Evolutionary conservation across 2,888 invertebrate species (phyloP).

Genomic region (Torymus auratus): DNA sequence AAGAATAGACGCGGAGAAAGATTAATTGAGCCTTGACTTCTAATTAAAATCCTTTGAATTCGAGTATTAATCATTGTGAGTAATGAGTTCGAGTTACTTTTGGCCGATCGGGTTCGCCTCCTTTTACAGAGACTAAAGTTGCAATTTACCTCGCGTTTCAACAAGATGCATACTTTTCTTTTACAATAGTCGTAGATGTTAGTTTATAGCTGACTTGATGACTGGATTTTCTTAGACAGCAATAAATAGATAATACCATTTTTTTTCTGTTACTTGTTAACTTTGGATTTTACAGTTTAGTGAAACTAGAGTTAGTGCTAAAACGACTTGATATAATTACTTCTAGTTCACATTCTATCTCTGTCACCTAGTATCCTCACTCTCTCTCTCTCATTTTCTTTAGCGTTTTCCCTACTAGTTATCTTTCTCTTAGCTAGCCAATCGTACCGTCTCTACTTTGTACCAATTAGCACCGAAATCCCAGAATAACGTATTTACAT

Average conservation of each 20-base stretch:
- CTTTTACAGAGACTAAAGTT: conserved; percentile 14
- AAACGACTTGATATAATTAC: conserved; percentile 32
- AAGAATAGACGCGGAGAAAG: no score
- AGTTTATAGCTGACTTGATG: conserved; percentile 40
- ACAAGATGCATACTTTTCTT: conserved; percentile 44
- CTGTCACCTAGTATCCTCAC: conserved; percentile 6
- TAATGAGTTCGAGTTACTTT: background rate
- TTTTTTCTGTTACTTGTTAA: conserved; percentile 16
- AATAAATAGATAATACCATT: background rate
- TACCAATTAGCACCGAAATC: background rate
- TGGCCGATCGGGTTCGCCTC: conserved; percentile 30
- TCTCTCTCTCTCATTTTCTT: conserved; percentile 12
- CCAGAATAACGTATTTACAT: background rate
- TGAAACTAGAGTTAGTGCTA: conserved; percentile 33
- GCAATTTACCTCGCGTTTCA: conserved; percentile 31
- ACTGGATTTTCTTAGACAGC: conserved; percentile 38
- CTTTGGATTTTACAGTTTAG: conserved; percentile 37
- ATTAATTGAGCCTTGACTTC: no score
- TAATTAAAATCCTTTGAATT: background rate
- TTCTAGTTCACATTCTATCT: conserved; percentile 25
- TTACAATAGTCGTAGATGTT: conserved; percentile 44
- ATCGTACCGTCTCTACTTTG: conserved; percentile 2
- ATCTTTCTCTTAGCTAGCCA: background rate
- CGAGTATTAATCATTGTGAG: no score
- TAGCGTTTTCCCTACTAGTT: conserved; percentile 5